Percentiles rank a stretch among this genome's conserved stretches.
These are phyloP conservation scores for Rhinoraja longicauda DNA, from an alignment of 2,797 vertebrate genomes.

Conservation along the genomic window DNA sequence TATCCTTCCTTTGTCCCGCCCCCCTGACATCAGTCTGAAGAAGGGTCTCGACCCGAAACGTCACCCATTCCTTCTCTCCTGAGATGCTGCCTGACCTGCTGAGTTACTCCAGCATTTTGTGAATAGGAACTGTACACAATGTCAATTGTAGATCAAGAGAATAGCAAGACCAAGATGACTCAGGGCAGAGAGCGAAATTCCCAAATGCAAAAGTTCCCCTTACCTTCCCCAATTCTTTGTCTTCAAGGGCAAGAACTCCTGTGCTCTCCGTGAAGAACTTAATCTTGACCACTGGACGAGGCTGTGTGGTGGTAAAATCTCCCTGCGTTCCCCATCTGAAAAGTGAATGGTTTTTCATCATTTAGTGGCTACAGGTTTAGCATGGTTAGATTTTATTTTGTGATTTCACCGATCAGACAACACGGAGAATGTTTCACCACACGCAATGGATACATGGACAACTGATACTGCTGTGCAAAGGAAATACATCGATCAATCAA, in stretches of 20 bases:
- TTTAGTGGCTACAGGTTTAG: background rate
- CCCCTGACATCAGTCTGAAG: too few species aligned
- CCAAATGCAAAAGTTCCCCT: constrained; percentile 45
- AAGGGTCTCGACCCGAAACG: too few species aligned
- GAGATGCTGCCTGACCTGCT: too few species aligned
- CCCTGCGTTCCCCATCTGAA: constrained; percentile 96
- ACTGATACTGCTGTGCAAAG: background rate
- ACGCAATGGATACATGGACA: background rate
- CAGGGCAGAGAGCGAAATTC: background rate
- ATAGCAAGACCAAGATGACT: background rate
- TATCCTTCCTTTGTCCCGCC: too few species aligned
- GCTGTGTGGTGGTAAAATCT: constrained; percentile 89
- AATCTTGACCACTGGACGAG: constrained; percentile 90
- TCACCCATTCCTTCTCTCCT: too few species aligned
- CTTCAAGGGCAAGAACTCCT: constrained; percentile 78
- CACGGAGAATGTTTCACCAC: background rate
- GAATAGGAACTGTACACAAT: too few species aligned
- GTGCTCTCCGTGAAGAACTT: constrained; percentile 96
- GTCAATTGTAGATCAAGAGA: background rate
- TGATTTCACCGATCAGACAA: background rate
- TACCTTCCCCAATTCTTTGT: constrained; percentile 92
- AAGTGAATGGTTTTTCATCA: constrained; percentile 38
- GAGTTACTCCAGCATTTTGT: too few species aligned
- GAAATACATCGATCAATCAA: background rate
- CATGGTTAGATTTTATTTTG: background rate